These are phyloP conservation scores for Pycnonotus jocosus DNA, from an alignment of 2,113 vertebrate species.

Conservation along the genomic window DNA sequence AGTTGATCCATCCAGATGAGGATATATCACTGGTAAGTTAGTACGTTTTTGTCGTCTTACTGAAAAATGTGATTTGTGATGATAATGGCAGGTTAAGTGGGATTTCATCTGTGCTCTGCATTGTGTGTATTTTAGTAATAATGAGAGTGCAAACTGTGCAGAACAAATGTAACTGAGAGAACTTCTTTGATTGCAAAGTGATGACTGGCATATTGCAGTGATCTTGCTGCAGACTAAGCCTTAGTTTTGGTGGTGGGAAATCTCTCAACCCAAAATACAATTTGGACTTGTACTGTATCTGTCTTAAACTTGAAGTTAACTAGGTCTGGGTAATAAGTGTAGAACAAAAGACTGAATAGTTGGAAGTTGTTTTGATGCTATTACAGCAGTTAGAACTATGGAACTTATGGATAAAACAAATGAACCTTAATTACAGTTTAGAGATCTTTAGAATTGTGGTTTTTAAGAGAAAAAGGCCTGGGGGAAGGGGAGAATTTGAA, in stretches of 20 bases:
- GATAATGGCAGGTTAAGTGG: neutral
- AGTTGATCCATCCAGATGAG: constrained; percentile 99
- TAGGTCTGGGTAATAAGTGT: neutral
- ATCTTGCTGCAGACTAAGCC: neutral
- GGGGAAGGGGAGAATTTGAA: neutral
- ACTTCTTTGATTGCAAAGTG: neutral
- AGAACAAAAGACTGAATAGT: neutral
- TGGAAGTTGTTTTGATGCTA: neutral
- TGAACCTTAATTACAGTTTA: neutral
- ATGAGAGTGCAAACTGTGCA: neutral
- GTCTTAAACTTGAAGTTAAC: neutral
- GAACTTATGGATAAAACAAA: neutral
- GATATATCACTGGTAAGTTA: constrained; percentile 99
- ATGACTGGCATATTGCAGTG: neutral
- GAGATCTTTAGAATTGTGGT: neutral
- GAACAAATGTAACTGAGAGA: neutral
- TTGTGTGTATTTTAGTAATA: neutral
- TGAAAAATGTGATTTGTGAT: neutral
- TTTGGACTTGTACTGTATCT: neutral
- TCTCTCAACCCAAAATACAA: neutral
- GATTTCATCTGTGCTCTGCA: neutral
- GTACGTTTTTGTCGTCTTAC: neutral
- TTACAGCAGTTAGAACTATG: neutral
- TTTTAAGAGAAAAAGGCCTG: neutral
- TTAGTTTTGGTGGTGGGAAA: neutral